Evolutionary conservation across 2,888 invertebrate genomes (phyloP).

Genomic region (Coecobrya sp.): DNA sequence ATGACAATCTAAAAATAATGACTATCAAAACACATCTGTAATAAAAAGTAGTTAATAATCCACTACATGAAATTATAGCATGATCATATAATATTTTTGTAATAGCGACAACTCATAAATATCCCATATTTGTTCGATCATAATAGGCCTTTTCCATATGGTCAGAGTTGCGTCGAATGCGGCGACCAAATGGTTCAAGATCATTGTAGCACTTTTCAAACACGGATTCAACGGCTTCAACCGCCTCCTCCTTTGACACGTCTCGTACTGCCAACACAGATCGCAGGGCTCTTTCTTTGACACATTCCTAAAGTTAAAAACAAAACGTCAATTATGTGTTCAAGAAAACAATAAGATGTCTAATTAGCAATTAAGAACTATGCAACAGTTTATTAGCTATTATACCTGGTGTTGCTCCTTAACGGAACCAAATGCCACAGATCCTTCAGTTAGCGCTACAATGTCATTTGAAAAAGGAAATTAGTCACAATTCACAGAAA

Average conservation of each 20-base stretch:
- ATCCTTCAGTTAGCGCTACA: conserved; percentile 93
- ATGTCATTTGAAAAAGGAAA: too few relatives aligned
- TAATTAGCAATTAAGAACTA: too few relatives aligned
- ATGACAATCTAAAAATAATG: not conserved
- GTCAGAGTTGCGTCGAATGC: conserved; percentile 90
- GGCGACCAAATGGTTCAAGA: conserved; percentile 92
- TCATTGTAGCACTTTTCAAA: conserved; percentile 97
- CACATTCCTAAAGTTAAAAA: conserved; percentile 91
- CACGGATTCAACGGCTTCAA: conserved; percentile 94
- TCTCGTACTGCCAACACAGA: conserved; percentile 95
- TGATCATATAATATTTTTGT: not conserved
- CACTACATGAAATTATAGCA: not conserved
- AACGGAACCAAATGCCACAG: conserved; percentile 92
- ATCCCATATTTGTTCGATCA: conserved; percentile 94
- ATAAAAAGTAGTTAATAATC: not conserved
- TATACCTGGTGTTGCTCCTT: conserved; percentile 93
- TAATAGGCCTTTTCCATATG: conserved; percentile 93
- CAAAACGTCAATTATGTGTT: too few relatives aligned
- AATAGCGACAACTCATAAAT: conserved; percentile 88
- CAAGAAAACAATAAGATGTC: too few relatives aligned
- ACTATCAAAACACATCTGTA: not conserved
- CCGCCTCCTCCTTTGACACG: conserved; percentile 92
- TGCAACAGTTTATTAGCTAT: not conserved
- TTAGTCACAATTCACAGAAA: conserved; percentile 45
- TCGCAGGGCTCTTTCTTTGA: conserved; percentile 94